These are phyloP conservation scores for Drosophila sproati DNA, from an alignment of 1,140 invertebrate genomes.

Conservation along the genomic window DNA sequence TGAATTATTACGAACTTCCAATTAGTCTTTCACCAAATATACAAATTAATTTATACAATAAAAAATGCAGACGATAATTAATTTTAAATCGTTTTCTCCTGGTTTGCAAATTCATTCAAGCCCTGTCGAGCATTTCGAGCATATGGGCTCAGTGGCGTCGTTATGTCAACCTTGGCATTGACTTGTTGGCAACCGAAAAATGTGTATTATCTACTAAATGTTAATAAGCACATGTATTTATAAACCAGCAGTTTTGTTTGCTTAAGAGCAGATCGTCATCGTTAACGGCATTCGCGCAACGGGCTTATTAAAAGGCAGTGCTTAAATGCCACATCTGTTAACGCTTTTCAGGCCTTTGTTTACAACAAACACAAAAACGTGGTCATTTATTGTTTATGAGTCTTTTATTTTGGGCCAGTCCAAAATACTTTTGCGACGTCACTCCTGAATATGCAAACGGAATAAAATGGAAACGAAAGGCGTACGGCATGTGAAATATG, in stretches of 20 bases:
- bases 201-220: conserved; percentile 34
- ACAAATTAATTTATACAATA: no score
- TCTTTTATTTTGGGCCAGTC: conserved; percentile 11
- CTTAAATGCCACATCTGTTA: conserved; percentile 73
- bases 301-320: conserved; percentile 54
- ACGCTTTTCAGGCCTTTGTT: conserved; percentile 61
- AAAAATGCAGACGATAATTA: no score
- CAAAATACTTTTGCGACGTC: conserved; percentile 25
- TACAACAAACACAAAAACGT: conserved; percentile 55
- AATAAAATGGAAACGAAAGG: conserved; percentile 25
- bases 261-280: conserved; percentile 56
- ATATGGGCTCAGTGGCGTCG: conserved; percentile 10
- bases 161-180: conserved; percentile 42
- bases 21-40: no score
- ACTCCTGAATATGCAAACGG: conserved; percentile 4
- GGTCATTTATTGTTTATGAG: conserved; percentile 41
- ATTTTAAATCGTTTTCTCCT: not conserved
- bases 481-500: conserved; percentile 69
- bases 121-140: conserved; percentile 3
- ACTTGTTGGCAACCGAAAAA: conserved; percentile 10
- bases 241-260: conserved; percentile 63
- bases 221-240: conserved; percentile 49
- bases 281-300: conserved; percentile 20
- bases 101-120: conserved; percentile 16
- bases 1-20: no score